These are phyloP conservation scores for Manacus vitellinus DNA, from an alignment of 2,113 vertebrate species.

Conservation along the genomic window DNA sequence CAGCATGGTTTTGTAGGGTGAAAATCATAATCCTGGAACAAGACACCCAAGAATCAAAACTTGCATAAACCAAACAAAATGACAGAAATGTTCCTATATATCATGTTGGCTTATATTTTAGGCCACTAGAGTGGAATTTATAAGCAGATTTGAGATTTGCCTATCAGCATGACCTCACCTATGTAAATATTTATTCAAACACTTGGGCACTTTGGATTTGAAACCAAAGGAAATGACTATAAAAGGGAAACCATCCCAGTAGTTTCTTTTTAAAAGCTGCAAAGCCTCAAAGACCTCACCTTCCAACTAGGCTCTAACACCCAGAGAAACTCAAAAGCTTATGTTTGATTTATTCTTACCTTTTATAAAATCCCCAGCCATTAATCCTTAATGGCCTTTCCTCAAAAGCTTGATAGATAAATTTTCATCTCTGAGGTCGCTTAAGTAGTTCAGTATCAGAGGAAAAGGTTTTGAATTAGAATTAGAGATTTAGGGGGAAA, in stretches of 20 bases:
- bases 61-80: background rate
- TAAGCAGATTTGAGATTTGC: background rate
- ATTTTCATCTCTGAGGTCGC: constrained; percentile 11
- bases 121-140: background rate
- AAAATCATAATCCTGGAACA: background rate
- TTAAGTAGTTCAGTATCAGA: background rate
- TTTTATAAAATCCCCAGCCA: background rate
- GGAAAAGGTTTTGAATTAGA: background rate
- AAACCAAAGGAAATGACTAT: background rate
- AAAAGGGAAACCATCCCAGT: constrained; percentile 17
- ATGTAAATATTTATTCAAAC: constrained; percentile 29
- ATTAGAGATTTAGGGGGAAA: background rate
- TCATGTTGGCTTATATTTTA: background rate
- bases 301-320: background rate
- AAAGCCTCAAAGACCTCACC: background rate
- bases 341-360: background rate
- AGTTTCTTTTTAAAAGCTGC: background rate
- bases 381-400: background rate
- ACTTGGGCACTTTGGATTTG: background rate
- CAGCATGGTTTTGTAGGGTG: background rate
- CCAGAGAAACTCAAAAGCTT: background rate
- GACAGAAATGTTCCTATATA: background rate
- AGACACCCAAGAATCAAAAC: background rate
- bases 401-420: background rate
- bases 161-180: background rate